Evolutionary conservation across 2,888 invertebrate genomes (phyloP), one percentile per base, ranked within the genome.

Genomic region (Helobdella robusta): DNA sequence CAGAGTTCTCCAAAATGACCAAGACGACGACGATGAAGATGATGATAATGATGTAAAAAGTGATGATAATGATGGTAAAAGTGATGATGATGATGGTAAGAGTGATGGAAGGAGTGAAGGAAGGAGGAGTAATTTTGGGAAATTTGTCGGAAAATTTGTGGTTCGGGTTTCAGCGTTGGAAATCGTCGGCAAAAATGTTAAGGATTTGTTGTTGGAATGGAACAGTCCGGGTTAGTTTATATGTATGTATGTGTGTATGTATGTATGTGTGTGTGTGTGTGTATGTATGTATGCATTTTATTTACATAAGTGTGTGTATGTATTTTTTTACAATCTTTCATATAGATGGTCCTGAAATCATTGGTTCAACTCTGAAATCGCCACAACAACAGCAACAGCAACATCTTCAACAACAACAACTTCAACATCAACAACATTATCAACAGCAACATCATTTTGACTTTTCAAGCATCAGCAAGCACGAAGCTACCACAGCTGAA

Each of bases 111-210:
- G n/a, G n/a, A n/a, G n/a, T n/a, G n/a, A n/a, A n/a, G n/a, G n/a
- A 89, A n/a, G n/a, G n/a, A n/a, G n/a, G n/a, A n/a, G n/a, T n/a
- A n/a, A n/a, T n/a, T n/a, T n/a, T n/a, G n/a, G n/a, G n/a, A n/a
- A n/a, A n/a, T n/a, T n/a, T n/a, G n/a, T n/a, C n/a, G n/a, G n/a
- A n/a, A n/a, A n/a, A n/a, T n/a, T n/a, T n/a, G n/a, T n/a, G n/a
- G n/a, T n/a, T n/a, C 85, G 95, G 71, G 91, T 95, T 60, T 95
- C 94, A 40, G 95, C 95, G 50, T 87, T 95, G 35, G 93, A 93
- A 81, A 86, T 94, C 62, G 87, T 88, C 69, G 90, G 91, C 56
- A 88, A 89, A 72, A 86, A 86, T 75, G 86, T 93, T 68, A 85
- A 87, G 74, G 94, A 94, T 81, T 84, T 94, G 67, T 82, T 94